Conservation (phyloP, 1,140 invertebrate genomes). For the Sarcophaga bullata region DNA sequence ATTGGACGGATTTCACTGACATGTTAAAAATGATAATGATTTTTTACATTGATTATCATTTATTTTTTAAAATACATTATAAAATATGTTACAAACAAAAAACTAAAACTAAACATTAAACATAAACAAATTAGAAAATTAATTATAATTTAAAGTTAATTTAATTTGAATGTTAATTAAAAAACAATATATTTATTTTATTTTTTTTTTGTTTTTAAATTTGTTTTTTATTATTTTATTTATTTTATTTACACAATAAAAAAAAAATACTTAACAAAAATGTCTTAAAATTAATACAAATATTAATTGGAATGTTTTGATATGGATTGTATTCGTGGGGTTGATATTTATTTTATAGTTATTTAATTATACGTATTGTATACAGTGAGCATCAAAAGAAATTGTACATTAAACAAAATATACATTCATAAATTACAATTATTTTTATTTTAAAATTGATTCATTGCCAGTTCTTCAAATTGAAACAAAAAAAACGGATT, state of each 20-base stretch:
- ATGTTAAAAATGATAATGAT: slow-evolving; percentile 30
- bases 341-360: slow-evolving; percentile 42
- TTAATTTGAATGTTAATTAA: background rate
- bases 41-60: background rate
- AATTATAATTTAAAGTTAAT: background rate
- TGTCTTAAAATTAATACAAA: slow-evolving; percentile 14
- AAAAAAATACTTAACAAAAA: background rate
- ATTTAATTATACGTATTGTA: background rate
- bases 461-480: background rate
- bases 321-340: slow-evolving; percentile 65
- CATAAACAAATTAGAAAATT: background rate
- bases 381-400: too few relatives aligned
- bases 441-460: too few relatives aligned
- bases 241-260: background rate
- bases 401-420: too few relatives aligned
- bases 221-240: too few relatives aligned
- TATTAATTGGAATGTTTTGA: slow-evolving; percentile 58
- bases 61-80: background rate
- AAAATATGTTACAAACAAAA: background rate
- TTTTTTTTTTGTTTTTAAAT: background rate
- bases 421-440: too few relatives aligned
- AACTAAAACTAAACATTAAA: background rate
- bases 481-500: background rate
- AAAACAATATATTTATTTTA: background rate
- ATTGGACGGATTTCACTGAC: slow-evolving; percentile 64